Evolutionary conservation across 2,113 vertebrate genomes (phyloP).

Genomic region (Myodes glareolus): DNA sequence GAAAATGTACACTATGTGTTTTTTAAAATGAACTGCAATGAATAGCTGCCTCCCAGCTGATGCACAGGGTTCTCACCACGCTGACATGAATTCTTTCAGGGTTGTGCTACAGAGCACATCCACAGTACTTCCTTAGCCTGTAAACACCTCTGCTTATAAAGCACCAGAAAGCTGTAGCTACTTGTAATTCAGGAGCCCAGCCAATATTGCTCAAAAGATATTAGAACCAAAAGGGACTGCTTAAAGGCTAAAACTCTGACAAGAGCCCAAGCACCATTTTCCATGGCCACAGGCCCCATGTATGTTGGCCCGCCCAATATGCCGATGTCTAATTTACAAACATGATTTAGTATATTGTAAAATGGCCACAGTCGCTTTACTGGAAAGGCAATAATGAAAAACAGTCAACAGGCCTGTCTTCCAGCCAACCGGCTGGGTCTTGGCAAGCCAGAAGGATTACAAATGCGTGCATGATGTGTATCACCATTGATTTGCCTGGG

Average conservation of each 20-base stretch:
- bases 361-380: slow-evolving; percentile 51
- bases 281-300: slow-evolving; percentile 4
- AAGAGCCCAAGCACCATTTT: slow-evolving; percentile 57
- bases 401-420: slow-evolving; percentile 55
- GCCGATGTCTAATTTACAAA: slow-evolving; percentile 65
- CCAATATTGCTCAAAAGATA: slow-evolving; percentile 71
- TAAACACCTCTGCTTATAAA: slow-evolving; percentile 80
- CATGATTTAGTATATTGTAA: slow-evolving; percentile 72
- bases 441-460: slow-evolving; percentile 42
- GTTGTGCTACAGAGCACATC: neutral
- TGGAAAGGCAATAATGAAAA: slow-evolving; percentile 73
- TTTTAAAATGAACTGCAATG: neutral
- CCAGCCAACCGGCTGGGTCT: slow-evolving; percentile 45
- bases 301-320: slow-evolving; percentile 41
- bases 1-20: neutral
- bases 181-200: slow-evolving; percentile 75
- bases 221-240: slow-evolving; percentile 28
- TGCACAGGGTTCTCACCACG: neutral
- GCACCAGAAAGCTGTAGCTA: slow-evolving; percentile 71
- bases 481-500: neutral
- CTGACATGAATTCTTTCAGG: neutral
- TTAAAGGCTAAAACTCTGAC: slow-evolving; percentile 24
- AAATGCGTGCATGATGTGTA: slow-evolving; percentile 48
- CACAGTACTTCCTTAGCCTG: slow-evolving; percentile 72
- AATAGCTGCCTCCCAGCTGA: neutral